Evolutionary conservation across 2,888 invertebrate genomes (phyloP), one percentile per base, ranked within the genome.

Genomic region (Augochlorella aurata): DNA sequence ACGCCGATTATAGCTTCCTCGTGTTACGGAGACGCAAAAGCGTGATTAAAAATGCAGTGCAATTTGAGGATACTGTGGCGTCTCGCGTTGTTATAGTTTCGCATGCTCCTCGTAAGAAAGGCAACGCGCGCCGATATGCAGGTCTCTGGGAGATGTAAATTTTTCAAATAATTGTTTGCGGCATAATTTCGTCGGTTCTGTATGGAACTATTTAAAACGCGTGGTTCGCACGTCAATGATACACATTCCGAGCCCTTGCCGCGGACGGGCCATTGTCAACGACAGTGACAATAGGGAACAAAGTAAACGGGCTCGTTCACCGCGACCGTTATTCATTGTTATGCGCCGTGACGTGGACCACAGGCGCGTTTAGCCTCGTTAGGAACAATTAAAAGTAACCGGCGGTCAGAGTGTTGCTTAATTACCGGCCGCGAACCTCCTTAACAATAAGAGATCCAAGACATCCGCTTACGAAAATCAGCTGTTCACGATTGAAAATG

Each of bases 331-430:
- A 90, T 84, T 86, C 88, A 89, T 89, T 89, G 88, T 89, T 87
- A 83, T 84, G 87, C 83, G 84, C 86, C 86, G 82, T 85, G 80
- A 86, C 86, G 85, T 77, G 77, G 76, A 82, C 80, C 82, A 79
- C 81, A 65, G 67, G 69, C 82, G 77, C 74, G 85, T 81, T 85
- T 82, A 86, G 85, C 82, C 86, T 90, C 88, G 88, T 91, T 91
- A 89, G 85, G 83, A 87, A 90, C 90, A 91, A 91, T 91, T 91
- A 90, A 91, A 91, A 90, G 85, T 87, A 86, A 89, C 85, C 82
- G 85, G 82, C 85, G 77, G 80, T 88, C 83, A 83, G 84, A 84
- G 83, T 80, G 81, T 85, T 85, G 84, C 87, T 90, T 91, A 91
- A 91, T 91, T 91, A 90, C 82, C 82, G 69, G 68, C 24, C 71